Percentiles rank a stretch among this genome's conserved stretches.
Conservation (phyloP, 2,113 vertebrate species). For the Phaetusa simplex region DNA sequence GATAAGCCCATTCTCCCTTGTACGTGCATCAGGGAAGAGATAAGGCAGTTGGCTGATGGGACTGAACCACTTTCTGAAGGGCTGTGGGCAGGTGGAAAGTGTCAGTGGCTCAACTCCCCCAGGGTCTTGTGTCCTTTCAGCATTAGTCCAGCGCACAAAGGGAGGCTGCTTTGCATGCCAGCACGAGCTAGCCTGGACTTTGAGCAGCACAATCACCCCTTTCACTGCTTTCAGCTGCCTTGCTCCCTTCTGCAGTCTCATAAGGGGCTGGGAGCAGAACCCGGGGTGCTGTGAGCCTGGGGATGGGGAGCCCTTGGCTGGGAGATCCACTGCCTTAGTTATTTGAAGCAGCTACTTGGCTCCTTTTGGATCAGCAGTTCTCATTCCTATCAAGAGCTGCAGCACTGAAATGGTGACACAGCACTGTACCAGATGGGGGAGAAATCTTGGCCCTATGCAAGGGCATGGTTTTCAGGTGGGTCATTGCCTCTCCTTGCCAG, state of each 20-base stretch:
- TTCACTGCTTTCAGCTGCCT: not conserved
- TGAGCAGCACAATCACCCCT: not conserved
- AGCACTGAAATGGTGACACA: not conserved
- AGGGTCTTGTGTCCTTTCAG: not conserved
- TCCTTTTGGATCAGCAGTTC: not conserved
- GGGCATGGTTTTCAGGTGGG: not conserved
- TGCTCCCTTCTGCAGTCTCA: not conserved
- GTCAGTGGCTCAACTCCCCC: not conserved
- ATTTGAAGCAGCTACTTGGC: not conserved
- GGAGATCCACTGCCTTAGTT: not conserved
- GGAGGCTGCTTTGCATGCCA: not conserved
- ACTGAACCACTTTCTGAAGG: not conserved
- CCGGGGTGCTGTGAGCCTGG: rapidly evolving
- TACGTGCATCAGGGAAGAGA: not conserved
- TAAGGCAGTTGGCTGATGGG: not conserved
- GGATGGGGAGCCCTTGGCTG: not conserved
- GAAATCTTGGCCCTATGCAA: not conserved
- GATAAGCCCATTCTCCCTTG: not conserved
- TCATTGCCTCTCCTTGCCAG: not conserved
- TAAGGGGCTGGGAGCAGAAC: not conserved
- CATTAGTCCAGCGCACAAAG: not conserved
- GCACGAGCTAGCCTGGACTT: not conserved
- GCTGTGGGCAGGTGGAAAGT: not conserved
- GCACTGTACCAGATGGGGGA: not conserved
- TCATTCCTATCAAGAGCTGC: not conserved